A percentile compares a stretch with the other conserved stretches of the same genome.
Evolutionary conservation across 1,140 invertebrate genomes (phyloP).

Genomic region (Aphaenogaster floridana): DNA sequence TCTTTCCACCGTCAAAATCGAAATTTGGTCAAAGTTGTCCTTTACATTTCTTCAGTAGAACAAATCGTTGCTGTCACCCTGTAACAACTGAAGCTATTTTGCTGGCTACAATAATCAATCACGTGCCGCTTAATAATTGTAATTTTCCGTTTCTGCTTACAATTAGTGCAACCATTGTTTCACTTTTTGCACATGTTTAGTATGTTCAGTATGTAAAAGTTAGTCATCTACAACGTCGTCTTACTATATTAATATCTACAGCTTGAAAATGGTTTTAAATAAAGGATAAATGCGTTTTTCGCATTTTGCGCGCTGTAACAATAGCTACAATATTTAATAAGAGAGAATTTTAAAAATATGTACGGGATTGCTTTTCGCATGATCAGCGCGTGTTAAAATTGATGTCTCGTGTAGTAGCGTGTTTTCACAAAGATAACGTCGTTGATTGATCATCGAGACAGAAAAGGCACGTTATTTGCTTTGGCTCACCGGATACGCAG

Average conservation of each 20-base stretch:
- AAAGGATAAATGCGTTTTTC: neutral
- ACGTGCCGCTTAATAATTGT: neutral
- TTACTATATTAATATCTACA: neutral
- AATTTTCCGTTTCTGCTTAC: neutral
- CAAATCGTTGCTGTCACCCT: neutral
- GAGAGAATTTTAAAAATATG: neutral
- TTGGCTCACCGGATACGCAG: neutral
- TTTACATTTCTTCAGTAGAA: neutral
- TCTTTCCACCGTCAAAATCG: neutral
- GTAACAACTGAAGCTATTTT: neutral
- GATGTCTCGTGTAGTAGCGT: conserved; percentile 4
- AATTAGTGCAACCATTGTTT: neutral
- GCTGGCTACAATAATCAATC: neutral
- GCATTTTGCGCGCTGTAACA: neutral
- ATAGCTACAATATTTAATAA: neutral
- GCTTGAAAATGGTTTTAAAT: neutral
- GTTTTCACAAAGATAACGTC: neutral
- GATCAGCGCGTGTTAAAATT: neutral
- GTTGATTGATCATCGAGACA: neutral
- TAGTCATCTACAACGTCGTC: neutral
- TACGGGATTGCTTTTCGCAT: neutral
- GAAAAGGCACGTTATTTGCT: neutral
- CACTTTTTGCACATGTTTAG: neutral
- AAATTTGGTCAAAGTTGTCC: neutral
- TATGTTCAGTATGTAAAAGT: neutral